Evolutionary conservation across 2,888 invertebrate species (phyloP), one percentile per base, ranked within the genome.

Genomic region (Scaptomyza reducta): DNA sequence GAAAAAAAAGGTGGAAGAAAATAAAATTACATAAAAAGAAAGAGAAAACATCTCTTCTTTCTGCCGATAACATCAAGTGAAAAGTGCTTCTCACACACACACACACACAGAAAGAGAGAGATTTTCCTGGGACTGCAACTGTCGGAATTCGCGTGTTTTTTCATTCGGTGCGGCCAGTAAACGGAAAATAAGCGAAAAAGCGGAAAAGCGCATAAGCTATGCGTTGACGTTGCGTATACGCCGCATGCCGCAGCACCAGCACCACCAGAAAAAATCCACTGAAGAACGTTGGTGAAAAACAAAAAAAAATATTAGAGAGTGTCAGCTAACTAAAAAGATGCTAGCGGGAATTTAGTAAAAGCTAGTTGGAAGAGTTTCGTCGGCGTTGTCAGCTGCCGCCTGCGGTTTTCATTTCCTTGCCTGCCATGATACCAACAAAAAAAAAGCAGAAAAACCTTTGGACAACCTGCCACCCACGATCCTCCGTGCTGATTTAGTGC

Each of bases 201-300:
- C 86, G 79, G 77, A 85, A 86, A 83, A 79, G 80, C 86, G 83
- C 86, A 86, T 85, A 81, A 82, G 83, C 83, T 79, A 70, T 56
- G 66, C 69, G 80, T 74, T 80, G 51, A 77, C 80, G 76, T 86
- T 83, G 74, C 85, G 77, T 79, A 77, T 82, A 79, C 86, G 74
- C 67, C 72, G 62, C 77, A 53, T 74, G 46, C 55, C 53, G 55
- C 72, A 68, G 50, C 59, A 57, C 31, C 45, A 40, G 57, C 49
- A 53, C 3, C 16, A 38, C 16, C 27, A 56, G n/a, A 6, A n/a
- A 10, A 33, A 41, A 14, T 35, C 11, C 6, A 14, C 2, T 1
- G 6, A 16, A 57, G 40, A 58, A n/a, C 35, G 44, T 40, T 27
- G 7, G 7, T 27, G 9, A 9, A 9, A 27, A 27, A 27, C 6